A percentile compares a stretch with the other conserved stretches of the same genome.
phyloP scores from a whole-genome alignment of 2,113 vertebrate species.

The Pedionomus torquatus region DNA sequence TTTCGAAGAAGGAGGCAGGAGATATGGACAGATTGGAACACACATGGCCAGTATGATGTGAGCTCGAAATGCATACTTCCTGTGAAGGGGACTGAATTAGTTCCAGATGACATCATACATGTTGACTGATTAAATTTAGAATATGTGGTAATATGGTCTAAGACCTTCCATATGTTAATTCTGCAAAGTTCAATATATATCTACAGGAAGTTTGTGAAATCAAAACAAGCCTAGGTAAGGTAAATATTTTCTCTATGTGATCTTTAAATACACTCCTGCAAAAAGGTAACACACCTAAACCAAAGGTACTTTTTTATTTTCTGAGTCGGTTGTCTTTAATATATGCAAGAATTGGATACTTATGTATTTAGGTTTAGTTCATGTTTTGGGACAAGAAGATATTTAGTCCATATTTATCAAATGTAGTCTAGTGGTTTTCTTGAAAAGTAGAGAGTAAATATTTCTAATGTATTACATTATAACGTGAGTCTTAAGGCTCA shows the following conservation, averaged over 20 bases:
- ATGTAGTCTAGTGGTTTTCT: neutral
- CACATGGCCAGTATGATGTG: neutral
- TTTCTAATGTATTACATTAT: neutral
- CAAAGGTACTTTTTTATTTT: neutral
- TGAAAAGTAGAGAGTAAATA: neutral
- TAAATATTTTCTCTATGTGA: neutral
- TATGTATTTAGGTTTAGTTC: neutral
- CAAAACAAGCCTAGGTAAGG: neutral
- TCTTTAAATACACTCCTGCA: neutral
- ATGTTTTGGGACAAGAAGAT: neutral
- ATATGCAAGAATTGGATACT: neutral
- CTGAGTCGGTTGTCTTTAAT: neutral
- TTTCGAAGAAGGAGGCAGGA: neutral
- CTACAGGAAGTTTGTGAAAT: neutral
- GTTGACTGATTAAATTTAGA: conserved; percentile 35
- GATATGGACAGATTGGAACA: neutral
- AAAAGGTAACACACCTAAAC: neutral
- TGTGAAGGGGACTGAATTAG: conserved; percentile 9
- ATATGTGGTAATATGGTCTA: neutral
- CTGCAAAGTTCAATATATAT: neutral
- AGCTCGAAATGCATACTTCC: neutral
- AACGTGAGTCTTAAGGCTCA: neutral
- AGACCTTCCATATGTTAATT: conserved; percentile 13
- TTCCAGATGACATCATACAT: neutral
- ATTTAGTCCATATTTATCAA: neutral